Conservation (phyloP, 2,113 vertebrate species). For the Azemiops feae region DNA sequence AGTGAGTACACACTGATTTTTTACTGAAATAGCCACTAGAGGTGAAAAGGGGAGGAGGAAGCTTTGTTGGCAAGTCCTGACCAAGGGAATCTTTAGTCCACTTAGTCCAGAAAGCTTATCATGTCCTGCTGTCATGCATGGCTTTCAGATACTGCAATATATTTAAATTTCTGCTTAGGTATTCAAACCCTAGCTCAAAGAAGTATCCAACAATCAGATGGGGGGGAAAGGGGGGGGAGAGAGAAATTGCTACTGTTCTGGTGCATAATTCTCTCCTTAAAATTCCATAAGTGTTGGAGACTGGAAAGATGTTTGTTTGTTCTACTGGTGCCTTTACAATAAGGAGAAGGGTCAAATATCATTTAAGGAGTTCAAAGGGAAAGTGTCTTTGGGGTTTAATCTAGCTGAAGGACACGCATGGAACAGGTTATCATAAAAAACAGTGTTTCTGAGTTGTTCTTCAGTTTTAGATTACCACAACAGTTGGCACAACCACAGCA, state of each 20-base stretch:
- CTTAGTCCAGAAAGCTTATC: background rate
- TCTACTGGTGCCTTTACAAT: conserved; percentile 56
- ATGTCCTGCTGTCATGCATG: conserved; percentile 22
- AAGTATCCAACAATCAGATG: conserved; percentile 56
- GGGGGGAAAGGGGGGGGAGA: rapidly evolving
- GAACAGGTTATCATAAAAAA: conserved; percentile 46
- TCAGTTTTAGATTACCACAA: conserved; percentile 56
- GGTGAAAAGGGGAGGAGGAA: background rate
- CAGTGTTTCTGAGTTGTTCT: conserved; percentile 40
- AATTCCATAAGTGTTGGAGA: conserved; percentile 36
- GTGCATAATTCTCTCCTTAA: conserved; percentile 35
- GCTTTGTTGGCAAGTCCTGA: background rate
- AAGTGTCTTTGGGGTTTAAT: conserved; percentile 51
- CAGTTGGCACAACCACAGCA: conserved; percentile 18
- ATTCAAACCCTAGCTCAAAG: conserved; percentile 50
- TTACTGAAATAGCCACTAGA: background rate
- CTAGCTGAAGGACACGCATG: conserved; percentile 47
- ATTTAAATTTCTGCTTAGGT: conserved; percentile 57
- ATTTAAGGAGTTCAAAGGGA: conserved; percentile 59
- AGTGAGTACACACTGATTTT: background rate
- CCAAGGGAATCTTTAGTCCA: background rate
- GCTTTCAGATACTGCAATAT: conserved; percentile 33
- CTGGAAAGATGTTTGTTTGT: conserved; percentile 28
- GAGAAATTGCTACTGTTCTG: background rate
- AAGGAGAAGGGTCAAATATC: conserved; percentile 52